Evolutionary conservation across 2,888 invertebrate genomes (phyloP).

Genomic region (Periphyllus acericola): DNA sequence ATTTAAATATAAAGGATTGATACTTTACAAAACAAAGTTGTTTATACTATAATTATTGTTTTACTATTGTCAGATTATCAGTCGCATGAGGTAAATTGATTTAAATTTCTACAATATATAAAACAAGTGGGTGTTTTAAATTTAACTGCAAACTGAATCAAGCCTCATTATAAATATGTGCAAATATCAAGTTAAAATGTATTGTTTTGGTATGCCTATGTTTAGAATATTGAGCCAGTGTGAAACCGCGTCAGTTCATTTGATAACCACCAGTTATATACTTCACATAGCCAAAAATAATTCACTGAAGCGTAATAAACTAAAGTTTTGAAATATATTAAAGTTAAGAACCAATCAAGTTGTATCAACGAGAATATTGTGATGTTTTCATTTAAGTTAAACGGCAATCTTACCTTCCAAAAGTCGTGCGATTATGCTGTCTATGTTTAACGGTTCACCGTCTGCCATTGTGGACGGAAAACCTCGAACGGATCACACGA

Average conservation of each 20-base stretch:
- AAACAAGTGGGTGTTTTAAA: too few species aligned
- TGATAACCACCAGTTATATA: neutral
- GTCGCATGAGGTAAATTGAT: too few species aligned
- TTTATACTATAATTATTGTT: too few species aligned
- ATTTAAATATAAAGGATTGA: too few species aligned
- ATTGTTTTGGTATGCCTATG: too few species aligned
- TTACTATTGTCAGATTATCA: too few species aligned
- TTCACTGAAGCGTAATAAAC: neutral
- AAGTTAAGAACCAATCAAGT: neutral
- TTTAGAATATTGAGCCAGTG: neutral
- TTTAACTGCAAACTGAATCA: too few species aligned
- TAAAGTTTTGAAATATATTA: neutral
- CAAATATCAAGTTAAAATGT: too few species aligned
- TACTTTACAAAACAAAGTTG: too few species aligned
- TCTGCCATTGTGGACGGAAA: slow-evolving; percentile 75
- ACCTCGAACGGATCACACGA: neutral
- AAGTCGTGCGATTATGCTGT: slow-evolving; percentile 94
- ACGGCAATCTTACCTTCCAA: slow-evolving; percentile 84
- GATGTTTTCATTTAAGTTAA: neutral
- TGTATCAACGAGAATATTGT: neutral
- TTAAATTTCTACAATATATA: too few species aligned
- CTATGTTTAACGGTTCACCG: slow-evolving; percentile 94
- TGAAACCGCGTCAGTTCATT: neutral
- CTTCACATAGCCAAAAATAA: neutral
- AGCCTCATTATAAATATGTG: too few species aligned